Evolutionary conservation across 2,888 invertebrate genomes (phyloP), one percentile per base, ranked within the genome.

Genomic region (Diarsia mendica): DNA sequence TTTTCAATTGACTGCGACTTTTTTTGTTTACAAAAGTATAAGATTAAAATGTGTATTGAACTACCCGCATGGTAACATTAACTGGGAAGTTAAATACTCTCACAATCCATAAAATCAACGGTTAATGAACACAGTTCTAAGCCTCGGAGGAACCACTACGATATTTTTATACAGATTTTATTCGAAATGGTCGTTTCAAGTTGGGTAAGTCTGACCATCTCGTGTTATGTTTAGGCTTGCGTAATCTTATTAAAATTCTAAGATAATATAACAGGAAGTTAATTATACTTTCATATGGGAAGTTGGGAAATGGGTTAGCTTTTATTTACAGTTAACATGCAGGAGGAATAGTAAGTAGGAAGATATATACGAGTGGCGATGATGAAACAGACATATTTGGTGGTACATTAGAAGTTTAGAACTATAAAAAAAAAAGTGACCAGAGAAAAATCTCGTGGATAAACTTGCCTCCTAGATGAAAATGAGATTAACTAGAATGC

Each of bases 41-140:
- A 68, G 75, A 88, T 87, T 85, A 87, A 79, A 87, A 82, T 87
- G 80, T 80, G 76, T 82, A 83, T 82, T 80, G 76, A 84, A 79
- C 67, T 68, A 68, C 87, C 87, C 87, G 87, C 87, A 88, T 87
- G 63, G 70, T 39, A 49, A 75, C 70, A 78, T 82, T 84, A 78
- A 76, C 72, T 77, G 55, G 63, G 66, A 75, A 79, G 69, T 85
- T 87, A 75, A 80, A 85, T 80, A 75, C 51, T 69, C 69, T 63
- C 68, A 84, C 72, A 72, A 67, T 63, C 66, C 80, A 80, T 81
- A 84, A 79, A 81, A 69, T 80, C 39, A 69, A 79, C 68, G 4
- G 72, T 81, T 85, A 73, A 82, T 81, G 67, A 73, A 48, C 60
- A 20, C 51, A 20, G 28, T 49, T 13, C 66, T 39, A 72, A 79